Evolutionary conservation across 2,888 invertebrate genomes (phyloP), one percentile per base, ranked within the genome.

Genomic region (Pheosia tremula): DNA sequence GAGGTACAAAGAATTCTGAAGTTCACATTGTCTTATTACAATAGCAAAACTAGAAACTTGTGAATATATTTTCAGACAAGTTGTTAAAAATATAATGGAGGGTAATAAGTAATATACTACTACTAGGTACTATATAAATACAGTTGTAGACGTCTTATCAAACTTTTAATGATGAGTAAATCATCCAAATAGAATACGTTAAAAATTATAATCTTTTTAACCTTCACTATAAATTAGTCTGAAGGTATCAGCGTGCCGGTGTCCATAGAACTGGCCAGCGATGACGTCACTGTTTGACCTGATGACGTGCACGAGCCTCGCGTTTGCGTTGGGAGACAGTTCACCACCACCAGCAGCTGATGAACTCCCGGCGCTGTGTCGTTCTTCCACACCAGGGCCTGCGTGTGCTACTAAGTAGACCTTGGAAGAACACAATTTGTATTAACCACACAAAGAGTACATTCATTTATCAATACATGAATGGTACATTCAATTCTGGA

Each of bases 221-320:
- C 92, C 92, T 81, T 91, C 91, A 86, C 96, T 97, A 92, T 97
- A 97, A 82, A 98, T 95, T 76, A 98, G 95, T 76, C 98, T 95
- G 89, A 98, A 98, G 0, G 97, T 97, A 86, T 98, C 98, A 55
- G 98, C 97, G 87, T 98, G 98, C 77, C 97, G 95, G 86, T 98
- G 98, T 0, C 98, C 98, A 83, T 98, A 98, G 93, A 98, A 98
- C 91, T 98, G 98, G 10, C 98, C 98, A 68, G 97, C 96, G 77
- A 98, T 98, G 78, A 98, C 96, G 83, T 96, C 96, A 69, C 97
- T 95, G 89, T 96, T 97, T 59, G 96, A 95, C 66, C 96, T 94
- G 53, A 98, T 96, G 69, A 97, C 89, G 76, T 96, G 95, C 69
- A 98, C 89, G 80, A 97, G 97, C 67, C 95, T 94, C 55, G 95